These are phyloP conservation scores for Mionectes olivaceus DNA, from an alignment of 2,797 vertebrate genomes.

Conservation along the genomic window DNA sequence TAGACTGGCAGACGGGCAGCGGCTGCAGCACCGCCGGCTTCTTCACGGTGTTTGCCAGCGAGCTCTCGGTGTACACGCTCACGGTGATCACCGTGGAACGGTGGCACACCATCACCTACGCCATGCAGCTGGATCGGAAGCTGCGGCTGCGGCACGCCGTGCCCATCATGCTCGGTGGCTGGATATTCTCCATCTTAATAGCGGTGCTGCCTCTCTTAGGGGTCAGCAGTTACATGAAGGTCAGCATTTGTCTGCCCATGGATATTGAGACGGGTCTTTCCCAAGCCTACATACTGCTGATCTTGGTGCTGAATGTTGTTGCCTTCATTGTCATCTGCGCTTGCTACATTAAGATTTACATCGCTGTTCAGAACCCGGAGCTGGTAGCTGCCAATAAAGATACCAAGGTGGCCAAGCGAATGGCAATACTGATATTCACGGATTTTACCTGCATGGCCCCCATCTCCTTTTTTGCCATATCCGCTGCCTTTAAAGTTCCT, in stretches of 20 bases:
- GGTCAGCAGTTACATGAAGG: slow-evolving; percentile 92
- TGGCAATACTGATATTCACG: slow-evolving; percentile 94
- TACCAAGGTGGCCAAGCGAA: slow-evolving; percentile 91
- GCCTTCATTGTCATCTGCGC: slow-evolving; percentile 89
- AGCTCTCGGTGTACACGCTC: slow-evolving; percentile 91
- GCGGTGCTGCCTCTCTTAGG: slow-evolving; percentile 88
- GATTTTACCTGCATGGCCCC: slow-evolving; percentile 95
- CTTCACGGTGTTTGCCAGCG: slow-evolving; percentile 90
- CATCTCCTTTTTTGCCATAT: slow-evolving; percentile 95
- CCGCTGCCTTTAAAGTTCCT: slow-evolving; percentile 89
- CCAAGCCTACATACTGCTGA: slow-evolving; percentile 87
- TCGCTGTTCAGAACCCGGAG: slow-evolving; percentile 87
- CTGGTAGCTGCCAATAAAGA: slow-evolving; percentile 85
- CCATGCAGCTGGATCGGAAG: slow-evolving; percentile 88
- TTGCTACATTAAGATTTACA: slow-evolving; percentile 91
- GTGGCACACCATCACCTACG: slow-evolving; percentile 93
- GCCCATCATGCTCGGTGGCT: slow-evolving; percentile 87
- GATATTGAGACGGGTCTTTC: slow-evolving; percentile 86
- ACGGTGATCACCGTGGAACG: slow-evolving; percentile 90
- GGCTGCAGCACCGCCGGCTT: slow-evolving; percentile 89
- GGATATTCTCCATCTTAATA: slow-evolving; percentile 86
- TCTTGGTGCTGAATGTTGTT: slow-evolving; percentile 85
- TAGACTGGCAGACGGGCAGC: slow-evolving; percentile 89
- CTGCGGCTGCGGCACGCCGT: slow-evolving; percentile 85
- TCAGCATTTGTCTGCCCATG: slow-evolving; percentile 94